Percentiles rank a stretch among this genome's conserved stretches.
These are phyloP conservation scores for Chromoteleia sp. DNA, from an alignment of 2,888 invertebrate genomes.

Conservation along the genomic window DNA sequence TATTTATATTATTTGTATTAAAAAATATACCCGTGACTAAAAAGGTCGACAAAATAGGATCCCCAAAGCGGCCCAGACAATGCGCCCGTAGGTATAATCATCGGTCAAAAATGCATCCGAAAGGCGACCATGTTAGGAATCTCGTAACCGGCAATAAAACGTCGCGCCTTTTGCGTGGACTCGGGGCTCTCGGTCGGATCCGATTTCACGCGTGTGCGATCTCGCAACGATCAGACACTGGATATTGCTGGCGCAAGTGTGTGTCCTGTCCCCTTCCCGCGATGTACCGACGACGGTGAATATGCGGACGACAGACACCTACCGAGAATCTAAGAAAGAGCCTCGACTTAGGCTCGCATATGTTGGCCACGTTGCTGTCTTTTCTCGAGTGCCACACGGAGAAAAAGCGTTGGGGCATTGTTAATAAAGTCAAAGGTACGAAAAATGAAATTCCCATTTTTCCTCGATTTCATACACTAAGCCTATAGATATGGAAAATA, in stretches of 20 bases:
- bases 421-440: slow-evolving; percentile 34
- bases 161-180: slow-evolving; percentile 53
- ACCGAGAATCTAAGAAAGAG: slow-evolving; percentile 77
- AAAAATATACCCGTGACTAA: slow-evolving; percentile 1
- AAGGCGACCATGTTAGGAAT: slow-evolving; percentile 53
- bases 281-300: slow-evolving; percentile 60
- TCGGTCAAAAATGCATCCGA: slow-evolving; percentile 59
- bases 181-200: slow-evolving; percentile 59
- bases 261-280: slow-evolving; percentile 33
- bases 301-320: slow-evolving; percentile 70
- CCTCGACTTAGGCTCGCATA: slow-evolving; percentile 76
- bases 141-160: slow-evolving; percentile 55
- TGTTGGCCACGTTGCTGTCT: slow-evolving; percentile 83
- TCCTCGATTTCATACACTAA: background rate
- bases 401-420: slow-evolving; percentile 31
- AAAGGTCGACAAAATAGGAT: background rate
- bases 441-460: slow-evolving; percentile 42
- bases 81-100: slow-evolving; percentile 28
- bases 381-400: slow-evolving; percentile 73
- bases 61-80: slow-evolving; percentile 27
- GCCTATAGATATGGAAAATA: too few relatives aligned
- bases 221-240: slow-evolving; percentile 64
- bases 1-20: background rate
- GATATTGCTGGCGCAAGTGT: slow-evolving; percentile 59
- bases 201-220: slow-evolving; percentile 71